These are phyloP conservation scores for Tribolium madens DNA, from an alignment of 1,140 invertebrate genomes.

Conservation along the genomic window DNA sequence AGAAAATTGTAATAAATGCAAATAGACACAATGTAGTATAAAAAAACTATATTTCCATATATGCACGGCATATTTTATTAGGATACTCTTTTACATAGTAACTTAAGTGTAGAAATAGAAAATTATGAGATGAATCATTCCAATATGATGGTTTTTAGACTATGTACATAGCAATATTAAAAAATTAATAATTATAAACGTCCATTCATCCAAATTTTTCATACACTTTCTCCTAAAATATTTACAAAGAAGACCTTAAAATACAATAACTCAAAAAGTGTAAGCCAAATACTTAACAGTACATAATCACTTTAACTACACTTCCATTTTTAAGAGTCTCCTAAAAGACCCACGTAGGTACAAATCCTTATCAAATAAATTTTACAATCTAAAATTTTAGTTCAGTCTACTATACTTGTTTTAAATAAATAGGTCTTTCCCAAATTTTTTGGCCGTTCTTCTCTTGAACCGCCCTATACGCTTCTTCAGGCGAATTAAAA, in stretches of 20 bases:
- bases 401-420: constrained; percentile 54
- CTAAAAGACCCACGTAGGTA: too few species aligned
- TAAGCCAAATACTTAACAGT: neutral
- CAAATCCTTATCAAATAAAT: neutral
- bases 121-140: neutral
- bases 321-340: too few species aligned
- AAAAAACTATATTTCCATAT: neutral
- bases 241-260: too few species aligned
- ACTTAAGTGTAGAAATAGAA: neutral
- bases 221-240: too few species aligned
- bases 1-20: neutral
- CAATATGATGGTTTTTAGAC: neutral
- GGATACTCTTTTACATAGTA: neutral
- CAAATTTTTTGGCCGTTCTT: constrained; percentile 70
- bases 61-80: neutral
- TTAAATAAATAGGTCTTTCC: constrained; percentile 71
- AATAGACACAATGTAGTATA: neutral
- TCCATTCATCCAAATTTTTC: too few species aligned
- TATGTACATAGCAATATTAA: neutral
- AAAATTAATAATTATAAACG: too few species aligned
- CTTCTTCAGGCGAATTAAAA: constrained; percentile 81
- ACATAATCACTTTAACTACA: too few species aligned
- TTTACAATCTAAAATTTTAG: constrained; percentile 2
- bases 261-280: too few species aligned
- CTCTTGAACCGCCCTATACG: constrained; percentile 77